A percentile compares a stretch with the other conserved stretches of the same genome.
phyloP scores from a whole-genome alignment of 2,888 invertebrate genomes.

The Odontothrips loti region DNA sequence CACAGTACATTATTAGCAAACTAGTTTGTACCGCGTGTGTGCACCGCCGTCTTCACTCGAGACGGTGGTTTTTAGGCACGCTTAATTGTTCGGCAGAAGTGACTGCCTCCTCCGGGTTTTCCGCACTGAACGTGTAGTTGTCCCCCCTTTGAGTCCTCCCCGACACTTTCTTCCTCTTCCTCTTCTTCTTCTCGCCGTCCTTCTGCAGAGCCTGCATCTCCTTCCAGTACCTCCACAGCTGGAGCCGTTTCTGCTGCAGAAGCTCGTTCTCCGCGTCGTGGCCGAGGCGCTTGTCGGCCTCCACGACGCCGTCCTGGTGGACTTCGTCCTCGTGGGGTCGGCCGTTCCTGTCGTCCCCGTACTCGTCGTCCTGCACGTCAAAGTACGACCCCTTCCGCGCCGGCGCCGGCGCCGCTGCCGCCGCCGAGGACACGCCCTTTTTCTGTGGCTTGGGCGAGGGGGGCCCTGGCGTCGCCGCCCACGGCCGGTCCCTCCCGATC shows the following conservation, averaged over 20 bases:
- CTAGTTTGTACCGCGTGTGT: not conserved
- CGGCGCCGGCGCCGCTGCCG: not conserved
- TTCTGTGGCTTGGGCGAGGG: not conserved
- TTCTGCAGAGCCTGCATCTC: not conserved
- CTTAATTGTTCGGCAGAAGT: not conserved
- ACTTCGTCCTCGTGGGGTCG: not conserved
- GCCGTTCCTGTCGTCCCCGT: not conserved
- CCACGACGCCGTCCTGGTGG: not conserved
- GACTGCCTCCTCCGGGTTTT: not conserved
- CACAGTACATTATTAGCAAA: not conserved
- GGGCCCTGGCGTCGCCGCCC: not conserved
- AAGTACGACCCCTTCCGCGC: not conserved
- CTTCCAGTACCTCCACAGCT: constrained; percentile 7
- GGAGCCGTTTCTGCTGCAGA: not conserved
- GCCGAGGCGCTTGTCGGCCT: not conserved
- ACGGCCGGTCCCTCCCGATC: not conserved
- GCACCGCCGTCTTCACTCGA: not conserved
- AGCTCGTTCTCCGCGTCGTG: not conserved
- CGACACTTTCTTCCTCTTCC: not conserved
- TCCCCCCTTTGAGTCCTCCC: not conserved
- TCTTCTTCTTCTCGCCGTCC: not conserved
- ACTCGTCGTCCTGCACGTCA: not conserved
- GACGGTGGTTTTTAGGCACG: not conserved
- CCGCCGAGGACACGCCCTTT: not conserved
- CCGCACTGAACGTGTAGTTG: not conserved